These are phyloP conservation scores for Cavia porcellus DNA, from an alignment of 2,113 vertebrate genomes.

Conservation along the genomic window DNA sequence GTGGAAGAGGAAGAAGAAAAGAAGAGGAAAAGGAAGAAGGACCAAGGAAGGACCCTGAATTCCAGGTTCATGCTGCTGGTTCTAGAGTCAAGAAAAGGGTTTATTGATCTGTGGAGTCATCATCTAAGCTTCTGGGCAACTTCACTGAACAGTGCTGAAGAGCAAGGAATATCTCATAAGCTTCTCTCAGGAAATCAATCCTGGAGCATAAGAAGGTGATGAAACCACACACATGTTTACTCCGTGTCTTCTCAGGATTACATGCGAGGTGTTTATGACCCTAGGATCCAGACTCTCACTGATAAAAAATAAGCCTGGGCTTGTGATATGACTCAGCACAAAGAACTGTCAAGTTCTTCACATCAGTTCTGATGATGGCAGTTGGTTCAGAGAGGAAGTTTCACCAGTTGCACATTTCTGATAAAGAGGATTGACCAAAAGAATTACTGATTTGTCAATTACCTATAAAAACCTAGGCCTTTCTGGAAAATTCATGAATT, in stretches of 20 bases:
- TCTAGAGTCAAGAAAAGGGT: background rate
- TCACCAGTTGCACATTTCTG: background rate
- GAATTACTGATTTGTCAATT: background rate
- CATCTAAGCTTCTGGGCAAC: background rate
- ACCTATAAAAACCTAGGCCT: background rate
- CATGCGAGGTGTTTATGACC: too few relatives aligned
- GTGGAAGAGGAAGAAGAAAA: too few relatives aligned
- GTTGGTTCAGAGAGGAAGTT: background rate
- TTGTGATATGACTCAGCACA: background rate
- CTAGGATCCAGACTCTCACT: background rate
- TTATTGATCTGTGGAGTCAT: too few relatives aligned
- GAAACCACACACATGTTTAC: background rate
- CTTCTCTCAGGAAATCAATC: background rate
- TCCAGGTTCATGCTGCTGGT: background rate
- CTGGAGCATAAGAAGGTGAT: background rate
- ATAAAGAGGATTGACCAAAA: background rate
- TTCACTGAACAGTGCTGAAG: background rate
- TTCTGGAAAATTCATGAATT: background rate
- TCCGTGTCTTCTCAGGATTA: too few relatives aligned
- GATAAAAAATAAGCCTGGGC: background rate
- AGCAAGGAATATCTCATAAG: too few relatives aligned
- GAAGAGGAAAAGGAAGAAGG: background rate
- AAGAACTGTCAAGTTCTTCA: background rate
- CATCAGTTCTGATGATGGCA: background rate
- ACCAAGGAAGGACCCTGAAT: background rate